Base-by-base conservation (phyloP, 2,888 invertebrate genomes). In the Erebia palarica region DNA sequence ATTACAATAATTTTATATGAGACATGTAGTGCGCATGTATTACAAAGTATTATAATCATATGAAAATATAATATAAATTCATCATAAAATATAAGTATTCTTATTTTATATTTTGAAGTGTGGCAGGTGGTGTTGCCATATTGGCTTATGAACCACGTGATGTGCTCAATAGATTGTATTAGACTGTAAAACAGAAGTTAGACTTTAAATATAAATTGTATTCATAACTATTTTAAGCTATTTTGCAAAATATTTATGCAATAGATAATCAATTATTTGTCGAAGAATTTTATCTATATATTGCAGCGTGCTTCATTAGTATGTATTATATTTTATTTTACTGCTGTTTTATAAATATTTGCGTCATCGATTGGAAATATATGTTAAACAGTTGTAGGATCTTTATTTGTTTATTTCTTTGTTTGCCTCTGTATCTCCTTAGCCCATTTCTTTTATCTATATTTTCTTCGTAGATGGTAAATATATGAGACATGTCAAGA, bases 81-180 rank as follows among this genome's bases (percentile, higher is more conserved):
- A 36, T 36, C 36, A 0, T 36, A 36, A 36, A 7, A 7, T 36
- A 36, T 36, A n/a, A n/a, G n/a, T n/a, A 36, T 27, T 7, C 7
- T 36, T 36, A 36, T 36, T 36, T 36, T 7, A 21, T 47, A 13
- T 49, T 44, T 21, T 11, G 69, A 13, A 16, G 8, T 69, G 55
- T 61, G 72, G 64, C 59, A 42, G 69, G 73, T 55, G 72, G 75
- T 75, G 69, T 71, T 71, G 68, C 47, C 66, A 66, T 65, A 63
- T 73, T 61, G 71, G 77, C 78, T 79, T 78, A 75, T 77, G 76
- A 78, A 77, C 73, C 75, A 75, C 72, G 69, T 68, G 63, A 77
- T 76, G 75, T 80, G 79, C 78, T 79, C 78, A 80, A 79, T 79
- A 79, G 75, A 75, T 72, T 70, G 65, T 77, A 71, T 68, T 76